Conservation (phyloP, 2,888 invertebrate genomes). For the Drosophila flavopinicola region DNA sequence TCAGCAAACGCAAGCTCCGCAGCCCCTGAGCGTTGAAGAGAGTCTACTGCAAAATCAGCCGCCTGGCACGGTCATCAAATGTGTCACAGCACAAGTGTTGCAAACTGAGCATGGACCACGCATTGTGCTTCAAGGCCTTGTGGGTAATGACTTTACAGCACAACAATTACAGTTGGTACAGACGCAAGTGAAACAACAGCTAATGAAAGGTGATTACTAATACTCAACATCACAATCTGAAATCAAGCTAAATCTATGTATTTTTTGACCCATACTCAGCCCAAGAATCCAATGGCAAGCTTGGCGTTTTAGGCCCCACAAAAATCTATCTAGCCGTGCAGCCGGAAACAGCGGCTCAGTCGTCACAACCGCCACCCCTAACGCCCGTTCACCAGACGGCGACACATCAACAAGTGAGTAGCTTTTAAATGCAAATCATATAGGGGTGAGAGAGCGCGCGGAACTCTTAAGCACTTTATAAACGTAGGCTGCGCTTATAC, state of each 20-base stretch:
- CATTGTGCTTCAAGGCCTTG: conserved; percentile 93
- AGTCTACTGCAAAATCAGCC: conserved; percentile 91
- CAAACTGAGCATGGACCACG: conserved; percentile 93
- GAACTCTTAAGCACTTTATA: conserved; percentile 18
- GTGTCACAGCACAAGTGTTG: conserved; percentile 94
- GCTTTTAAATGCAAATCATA: conserved; percentile 73
- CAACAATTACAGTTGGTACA: conserved; percentile 93
- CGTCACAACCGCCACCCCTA: conserved; percentile 85
- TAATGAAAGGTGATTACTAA: conserved; percentile 89
- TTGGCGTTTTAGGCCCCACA: conserved; percentile 93
- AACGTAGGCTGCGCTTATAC: conserved; percentile 29
- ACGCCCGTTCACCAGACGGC: conserved; percentile 85
- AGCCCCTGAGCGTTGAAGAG: conserved; percentile 87
- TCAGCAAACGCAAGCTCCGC: conserved; percentile 60
- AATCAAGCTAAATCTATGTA: background rate
- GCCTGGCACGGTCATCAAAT: conserved; percentile 93
- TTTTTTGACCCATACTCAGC: conserved; percentile 83
- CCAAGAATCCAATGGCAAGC: conserved; percentile 94
- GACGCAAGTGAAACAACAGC: conserved; percentile 94
- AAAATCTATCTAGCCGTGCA: conserved; percentile 94
- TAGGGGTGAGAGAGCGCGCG: conserved; percentile 24
- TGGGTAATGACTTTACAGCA: conserved; percentile 92
- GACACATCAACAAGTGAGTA: conserved; percentile 85
- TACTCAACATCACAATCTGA: background rate
- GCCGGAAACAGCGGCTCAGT: conserved; percentile 85